A percentile compares a stretch with the other conserved stretches of the same genome.
These are phyloP conservation scores for Trissonchulus sp. DNA, from an alignment of 2,888 invertebrate genomes.

Conservation along the genomic window DNA sequence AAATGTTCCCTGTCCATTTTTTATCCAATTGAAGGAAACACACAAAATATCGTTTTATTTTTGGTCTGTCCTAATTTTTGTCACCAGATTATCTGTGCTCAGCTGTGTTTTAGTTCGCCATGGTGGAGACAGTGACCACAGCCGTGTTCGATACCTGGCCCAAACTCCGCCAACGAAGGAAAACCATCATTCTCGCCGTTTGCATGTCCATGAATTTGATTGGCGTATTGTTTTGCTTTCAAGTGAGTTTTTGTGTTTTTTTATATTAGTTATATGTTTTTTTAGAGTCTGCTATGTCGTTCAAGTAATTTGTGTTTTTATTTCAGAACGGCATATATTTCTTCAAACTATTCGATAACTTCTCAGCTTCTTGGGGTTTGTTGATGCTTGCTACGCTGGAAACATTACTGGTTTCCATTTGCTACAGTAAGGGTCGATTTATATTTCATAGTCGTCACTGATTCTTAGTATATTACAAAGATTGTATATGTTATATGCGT, in stretches of 20 bases:
- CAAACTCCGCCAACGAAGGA: not conserved
- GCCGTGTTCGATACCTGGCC: not conserved
- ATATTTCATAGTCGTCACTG: too few relatives aligned
- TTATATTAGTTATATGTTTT: too few relatives aligned
- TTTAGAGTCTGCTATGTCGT: too few relatives aligned
- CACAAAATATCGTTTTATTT: too few relatives aligned
- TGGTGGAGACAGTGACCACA: constrained; percentile 19
- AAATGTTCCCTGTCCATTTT: too few relatives aligned
- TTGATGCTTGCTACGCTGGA: not conserved
- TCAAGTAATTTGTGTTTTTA: too few relatives aligned
- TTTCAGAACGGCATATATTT: not conserved
- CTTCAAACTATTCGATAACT: constrained; percentile 1
- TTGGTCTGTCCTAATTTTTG: too few relatives aligned
- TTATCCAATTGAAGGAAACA: too few relatives aligned
- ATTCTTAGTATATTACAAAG: too few relatives aligned
- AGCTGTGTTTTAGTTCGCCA: constrained; percentile 5
- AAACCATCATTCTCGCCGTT: not conserved
- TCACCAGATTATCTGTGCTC: too few relatives aligned
- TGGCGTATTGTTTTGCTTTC: not conserved
- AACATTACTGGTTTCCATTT: not conserved
- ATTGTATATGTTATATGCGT: too few relatives aligned
- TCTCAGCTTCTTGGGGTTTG: not conserved
- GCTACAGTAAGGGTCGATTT: constrained; percentile 7
- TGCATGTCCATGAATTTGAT: constrained; percentile 1
- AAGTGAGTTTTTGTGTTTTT: constrained; percentile 7